Conservation (phyloP, 2,797 vertebrate species). For the Smutsia temminckii region DNA sequence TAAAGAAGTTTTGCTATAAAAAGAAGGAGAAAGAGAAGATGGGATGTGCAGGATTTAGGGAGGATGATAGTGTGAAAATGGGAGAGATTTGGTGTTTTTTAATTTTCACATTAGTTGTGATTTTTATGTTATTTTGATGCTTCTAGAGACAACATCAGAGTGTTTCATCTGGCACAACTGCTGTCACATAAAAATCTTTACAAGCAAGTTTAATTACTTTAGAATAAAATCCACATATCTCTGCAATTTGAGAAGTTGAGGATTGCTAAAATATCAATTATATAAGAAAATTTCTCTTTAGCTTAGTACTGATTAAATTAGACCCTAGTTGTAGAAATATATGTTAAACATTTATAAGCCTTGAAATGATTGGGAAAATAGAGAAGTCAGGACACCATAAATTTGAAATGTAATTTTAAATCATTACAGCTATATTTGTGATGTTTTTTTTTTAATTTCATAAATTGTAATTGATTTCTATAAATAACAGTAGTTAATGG, state of each 20-base stretch:
- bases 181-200: not conserved
- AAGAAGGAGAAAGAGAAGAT: not conserved
- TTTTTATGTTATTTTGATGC: slow-evolving; percentile 49
- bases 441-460: not conserved
- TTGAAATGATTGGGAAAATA: slow-evolving; percentile 31
- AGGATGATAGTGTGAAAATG: not conserved
- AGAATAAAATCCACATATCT: slow-evolving; percentile 37
- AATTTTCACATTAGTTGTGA: slow-evolving; percentile 28
- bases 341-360: not conserved
- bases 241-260: not conserved
- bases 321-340: not conserved
- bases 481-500: not conserved
- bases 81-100: not conserved
- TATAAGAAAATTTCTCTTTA: slow-evolving; percentile 29
- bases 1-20: not conserved
- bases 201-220: slow-evolving; percentile 28
- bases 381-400: not conserved
- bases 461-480: not conserved
- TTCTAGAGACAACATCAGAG: not conserved
- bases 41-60: not conserved
- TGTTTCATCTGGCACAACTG: slow-evolving; percentile 27
- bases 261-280: not conserved
- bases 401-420: slow-evolving; percentile 30
- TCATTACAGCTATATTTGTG: not conserved
- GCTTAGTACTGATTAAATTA: slow-evolving; percentile 19